Conservation (phyloP, 2,888 invertebrate genomes). For the Patella pellucida region DNA sequence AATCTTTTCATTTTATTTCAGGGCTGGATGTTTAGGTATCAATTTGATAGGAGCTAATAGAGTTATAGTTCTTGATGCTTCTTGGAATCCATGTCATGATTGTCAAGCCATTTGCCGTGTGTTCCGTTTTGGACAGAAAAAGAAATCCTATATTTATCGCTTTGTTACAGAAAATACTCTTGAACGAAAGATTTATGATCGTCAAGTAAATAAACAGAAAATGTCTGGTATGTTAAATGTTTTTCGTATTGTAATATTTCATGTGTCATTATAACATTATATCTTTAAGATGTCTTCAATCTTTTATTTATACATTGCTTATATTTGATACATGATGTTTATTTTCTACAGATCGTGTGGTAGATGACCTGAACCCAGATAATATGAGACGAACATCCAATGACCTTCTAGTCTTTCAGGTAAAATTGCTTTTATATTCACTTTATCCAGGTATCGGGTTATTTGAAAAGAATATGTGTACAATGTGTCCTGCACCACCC, state of each 20-base stretch:
- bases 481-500: too few species aligned
- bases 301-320: background rate
- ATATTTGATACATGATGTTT: conserved; percentile 2
- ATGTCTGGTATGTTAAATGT: conserved; percentile 78
- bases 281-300: background rate
- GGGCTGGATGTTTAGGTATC: conserved; percentile 96
- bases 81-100: conserved; percentile 99
- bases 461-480: too few species aligned
- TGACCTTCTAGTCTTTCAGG: conserved; percentile 75
- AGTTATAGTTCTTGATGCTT: conserved; percentile 97
- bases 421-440: too few species aligned
- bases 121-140: conserved; percentile 93
- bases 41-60: conserved; percentile 97
- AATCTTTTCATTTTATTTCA: conserved; percentile 49
- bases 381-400: conserved; percentile 76
- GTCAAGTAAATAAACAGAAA: conserved; percentile 98
- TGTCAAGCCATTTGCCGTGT: conserved; percentile 91
- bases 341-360: conserved; percentile 83
- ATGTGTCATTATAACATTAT: background rate
- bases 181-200: conserved; percentile 97
- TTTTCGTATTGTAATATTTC: conserved; percentile 1
- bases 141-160: conserved; percentile 94
- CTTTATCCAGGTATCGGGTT: too few species aligned
- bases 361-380: conserved; percentile 98
- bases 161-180: conserved; percentile 97